Evolutionary conservation across 2,888 invertebrate genomes (phyloP).

Genomic region (Strigamia transsilvanica): DNA sequence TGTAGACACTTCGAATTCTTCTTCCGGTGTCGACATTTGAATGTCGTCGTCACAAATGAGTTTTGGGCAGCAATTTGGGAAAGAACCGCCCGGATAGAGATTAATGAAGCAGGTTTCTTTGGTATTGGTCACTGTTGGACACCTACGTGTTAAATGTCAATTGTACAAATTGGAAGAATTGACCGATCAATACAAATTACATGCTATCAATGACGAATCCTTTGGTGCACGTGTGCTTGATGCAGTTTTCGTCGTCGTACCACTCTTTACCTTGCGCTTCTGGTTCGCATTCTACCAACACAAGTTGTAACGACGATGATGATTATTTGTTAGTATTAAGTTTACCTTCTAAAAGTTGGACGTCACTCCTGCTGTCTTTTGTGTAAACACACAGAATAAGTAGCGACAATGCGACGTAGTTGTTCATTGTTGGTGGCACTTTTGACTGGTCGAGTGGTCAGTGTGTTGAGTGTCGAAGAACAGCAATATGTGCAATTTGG

Average conservation of each 20-base stretch:
- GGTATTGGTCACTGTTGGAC: background rate
- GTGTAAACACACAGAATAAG: no score
- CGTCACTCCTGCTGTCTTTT: no score
- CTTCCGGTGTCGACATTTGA: background rate
- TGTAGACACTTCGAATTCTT: background rate
- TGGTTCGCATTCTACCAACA: background rate
- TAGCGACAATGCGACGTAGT: no score
- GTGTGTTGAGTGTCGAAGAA: no score
- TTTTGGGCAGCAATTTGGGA: background rate
- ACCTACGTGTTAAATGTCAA: background rate
- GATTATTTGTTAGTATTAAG: no score
- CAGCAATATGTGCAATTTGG: no score
- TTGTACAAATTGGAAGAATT: background rate
- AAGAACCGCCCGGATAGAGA: background rate
- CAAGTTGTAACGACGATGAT: background rate
- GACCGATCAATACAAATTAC: background rate
- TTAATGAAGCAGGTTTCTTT: background rate
- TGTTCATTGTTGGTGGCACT: no score
- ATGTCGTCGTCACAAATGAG: background rate
- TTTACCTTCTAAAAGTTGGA: no score
- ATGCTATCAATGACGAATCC: background rate
- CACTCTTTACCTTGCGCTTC: background rate
- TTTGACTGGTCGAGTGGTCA: no score
- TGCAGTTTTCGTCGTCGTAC: background rate
- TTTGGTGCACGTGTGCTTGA: conserved; percentile 37